A percentile compares a stretch with the other conserved stretches of the same genome.
Conservation (phyloP, 1,140 invertebrate genomes). For the Achatina immaculata region DNA sequence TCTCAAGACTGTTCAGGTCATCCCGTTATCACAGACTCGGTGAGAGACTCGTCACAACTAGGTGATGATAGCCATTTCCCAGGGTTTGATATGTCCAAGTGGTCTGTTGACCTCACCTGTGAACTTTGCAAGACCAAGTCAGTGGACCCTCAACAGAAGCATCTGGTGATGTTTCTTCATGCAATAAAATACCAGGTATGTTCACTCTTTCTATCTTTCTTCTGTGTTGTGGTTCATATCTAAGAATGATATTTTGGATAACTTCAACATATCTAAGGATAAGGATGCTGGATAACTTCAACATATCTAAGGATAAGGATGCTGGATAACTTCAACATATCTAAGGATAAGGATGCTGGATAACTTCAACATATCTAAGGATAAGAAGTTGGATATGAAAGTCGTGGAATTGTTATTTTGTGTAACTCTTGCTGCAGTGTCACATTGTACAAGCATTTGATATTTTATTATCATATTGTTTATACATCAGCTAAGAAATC, state of each 20-base stretch:
- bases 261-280: not conserved
- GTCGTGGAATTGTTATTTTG: too few species aligned
- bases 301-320: not conserved
- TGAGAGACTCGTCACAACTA: too few species aligned
- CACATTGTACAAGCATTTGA: too few species aligned
- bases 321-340: not conserved
- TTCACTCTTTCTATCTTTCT: not conserved
- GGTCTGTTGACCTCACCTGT: slow-evolving; percentile 87
- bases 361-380: too few species aligned
- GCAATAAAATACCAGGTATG: slow-evolving; percentile 90
- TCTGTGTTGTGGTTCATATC: not conserved
- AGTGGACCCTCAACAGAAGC: slow-evolving; percentile 88
- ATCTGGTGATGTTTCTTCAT: slow-evolving; percentile 95
- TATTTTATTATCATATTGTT: too few species aligned
- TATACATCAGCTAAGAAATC: too few species aligned
- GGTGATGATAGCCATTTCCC: too few species aligned
- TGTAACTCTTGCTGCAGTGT: too few species aligned
- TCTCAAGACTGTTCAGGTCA: too few species aligned
- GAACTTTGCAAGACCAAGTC: slow-evolving; percentile 92
- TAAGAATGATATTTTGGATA: not conserved
- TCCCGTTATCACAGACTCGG: too few species aligned
- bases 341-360: not conserved
- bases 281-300: not conserved
- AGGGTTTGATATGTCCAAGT: slow-evolving; percentile 80
- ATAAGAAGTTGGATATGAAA: too few species aligned